phyloP scores from a whole-genome alignment of 2,797 vertebrate species.

The Bradypodion ventrale region DNA sequence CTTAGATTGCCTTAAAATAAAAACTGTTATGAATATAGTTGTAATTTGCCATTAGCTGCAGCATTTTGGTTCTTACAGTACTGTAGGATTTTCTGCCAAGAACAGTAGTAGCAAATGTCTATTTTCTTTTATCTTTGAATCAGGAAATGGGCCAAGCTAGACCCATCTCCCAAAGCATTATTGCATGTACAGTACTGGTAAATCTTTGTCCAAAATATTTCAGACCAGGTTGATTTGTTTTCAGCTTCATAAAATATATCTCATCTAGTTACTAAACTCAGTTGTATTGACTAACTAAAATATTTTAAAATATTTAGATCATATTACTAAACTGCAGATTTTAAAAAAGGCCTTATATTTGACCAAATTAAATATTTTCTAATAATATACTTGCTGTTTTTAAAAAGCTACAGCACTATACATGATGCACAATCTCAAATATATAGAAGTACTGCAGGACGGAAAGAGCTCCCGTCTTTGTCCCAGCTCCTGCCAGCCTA shows the following conservation, averaged over 20 bases:
- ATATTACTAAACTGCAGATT: neutral
- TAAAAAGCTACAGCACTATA: neutral
- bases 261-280: neutral
- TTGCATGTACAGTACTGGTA: slow-evolving; percentile 27
- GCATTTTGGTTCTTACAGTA: neutral
- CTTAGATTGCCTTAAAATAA: neutral
- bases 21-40: neutral
- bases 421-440: neutral
- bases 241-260: slow-evolving; percentile 6
- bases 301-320: neutral
- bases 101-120: neutral
- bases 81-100: neutral
- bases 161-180: neutral
- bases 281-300: neutral
- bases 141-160: neutral
- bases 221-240: slow-evolving; percentile 26
- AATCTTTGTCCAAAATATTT: neutral
- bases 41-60: neutral
- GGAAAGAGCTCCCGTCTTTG: too few relatives aligned
- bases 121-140: slow-evolving; percentile 31
- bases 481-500: too few relatives aligned
- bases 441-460: too few relatives aligned
- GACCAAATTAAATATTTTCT: neutral
- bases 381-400: neutral
- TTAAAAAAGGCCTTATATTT: neutral